These are phyloP conservation scores for Tridacna crocea DNA, from an alignment of 2,888 invertebrate genomes.

Conservation along the genomic window DNA sequence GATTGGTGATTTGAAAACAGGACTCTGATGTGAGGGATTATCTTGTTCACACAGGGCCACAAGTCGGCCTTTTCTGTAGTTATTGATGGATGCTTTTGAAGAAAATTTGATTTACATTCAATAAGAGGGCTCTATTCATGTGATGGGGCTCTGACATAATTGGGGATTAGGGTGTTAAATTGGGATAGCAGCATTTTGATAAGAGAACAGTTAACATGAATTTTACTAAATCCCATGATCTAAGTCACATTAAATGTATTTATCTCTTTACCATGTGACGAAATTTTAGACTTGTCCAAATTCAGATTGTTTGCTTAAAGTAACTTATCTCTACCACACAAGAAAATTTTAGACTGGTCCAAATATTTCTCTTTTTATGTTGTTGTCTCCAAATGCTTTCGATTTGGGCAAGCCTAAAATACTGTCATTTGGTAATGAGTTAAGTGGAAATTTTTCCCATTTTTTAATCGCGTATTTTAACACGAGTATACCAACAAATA, in stretches of 20 bases:
- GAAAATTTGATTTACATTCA: slow-evolving; percentile 19
- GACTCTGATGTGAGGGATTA: slow-evolving; percentile 27
- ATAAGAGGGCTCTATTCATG: slow-evolving; percentile 3
- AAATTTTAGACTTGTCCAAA: no score
- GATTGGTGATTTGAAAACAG: slow-evolving; percentile 43
- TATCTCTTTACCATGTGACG: no score
- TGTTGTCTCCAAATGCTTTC: no score
- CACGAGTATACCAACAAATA: no score
- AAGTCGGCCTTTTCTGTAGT: slow-evolving; percentile 12
- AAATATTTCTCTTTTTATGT: no score
- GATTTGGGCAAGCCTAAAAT: no score
- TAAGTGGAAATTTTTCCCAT: no score
- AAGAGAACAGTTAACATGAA: slow-evolving; percentile 28
- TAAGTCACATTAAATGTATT: not conserved
- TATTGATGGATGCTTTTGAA: slow-evolving; percentile 20
- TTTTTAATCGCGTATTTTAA: no score
- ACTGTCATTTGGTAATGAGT: no score
- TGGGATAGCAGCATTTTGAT: slow-evolving; percentile 24
- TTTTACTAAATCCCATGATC: slow-evolving; percentile 17
- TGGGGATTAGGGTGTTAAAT: slow-evolving; percentile 16
- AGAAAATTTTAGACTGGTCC: no score
- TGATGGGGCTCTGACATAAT: slow-evolving; percentile 21
- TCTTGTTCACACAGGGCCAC: slow-evolving; percentile 25
- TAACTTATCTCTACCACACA: no score
- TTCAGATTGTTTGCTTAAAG: no score